These are phyloP conservation scores for Eupeodes luniger DNA, from an alignment of 2,888 invertebrate genomes.

Conservation along the genomic window DNA sequence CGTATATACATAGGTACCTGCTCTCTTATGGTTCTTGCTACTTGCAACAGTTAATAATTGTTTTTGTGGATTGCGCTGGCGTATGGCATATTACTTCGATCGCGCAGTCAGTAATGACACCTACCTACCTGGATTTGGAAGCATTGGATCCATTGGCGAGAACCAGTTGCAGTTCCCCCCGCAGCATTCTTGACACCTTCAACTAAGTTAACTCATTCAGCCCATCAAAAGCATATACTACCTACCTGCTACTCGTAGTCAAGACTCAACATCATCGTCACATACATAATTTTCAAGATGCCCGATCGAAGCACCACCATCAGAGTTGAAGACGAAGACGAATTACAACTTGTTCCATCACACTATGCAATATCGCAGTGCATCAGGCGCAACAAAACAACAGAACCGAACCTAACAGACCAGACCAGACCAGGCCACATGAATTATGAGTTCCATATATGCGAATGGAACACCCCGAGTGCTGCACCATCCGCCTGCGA, in stretches of 20 bases:
- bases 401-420: too few relatives aligned
- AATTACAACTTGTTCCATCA: conserved; percentile 75
- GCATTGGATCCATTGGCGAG: conserved; percentile 37
- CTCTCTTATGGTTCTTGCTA: too few relatives aligned
- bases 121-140: conserved; percentile 72
- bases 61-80: conserved; percentile 65
- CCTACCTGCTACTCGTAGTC: too few relatives aligned
- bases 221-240: not conserved
- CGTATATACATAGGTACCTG: too few relatives aligned
- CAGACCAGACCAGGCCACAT: conserved; percentile 45
- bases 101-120: conserved; percentile 69
- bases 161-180: conserved; percentile 60
- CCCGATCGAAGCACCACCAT: not conserved
- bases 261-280: not conserved
- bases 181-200: conserved; percentile 68
- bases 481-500: conserved; percentile 12
- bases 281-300: conserved; percentile 19
- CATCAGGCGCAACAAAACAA: too few relatives aligned
- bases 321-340: conserved; percentile 67
- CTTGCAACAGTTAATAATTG: conserved; percentile 48
- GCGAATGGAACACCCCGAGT: conserved; percentile 57
- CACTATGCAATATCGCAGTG: conserved; percentile 70
- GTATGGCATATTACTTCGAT: conserved; percentile 71
- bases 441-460: conserved; percentile 75
- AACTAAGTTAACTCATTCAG: conserved; percentile 49